Evolutionary conservation across 2,797 vertebrate genomes (phyloP).

Genomic region (Phaenicophaeus curvirostris): DNA sequence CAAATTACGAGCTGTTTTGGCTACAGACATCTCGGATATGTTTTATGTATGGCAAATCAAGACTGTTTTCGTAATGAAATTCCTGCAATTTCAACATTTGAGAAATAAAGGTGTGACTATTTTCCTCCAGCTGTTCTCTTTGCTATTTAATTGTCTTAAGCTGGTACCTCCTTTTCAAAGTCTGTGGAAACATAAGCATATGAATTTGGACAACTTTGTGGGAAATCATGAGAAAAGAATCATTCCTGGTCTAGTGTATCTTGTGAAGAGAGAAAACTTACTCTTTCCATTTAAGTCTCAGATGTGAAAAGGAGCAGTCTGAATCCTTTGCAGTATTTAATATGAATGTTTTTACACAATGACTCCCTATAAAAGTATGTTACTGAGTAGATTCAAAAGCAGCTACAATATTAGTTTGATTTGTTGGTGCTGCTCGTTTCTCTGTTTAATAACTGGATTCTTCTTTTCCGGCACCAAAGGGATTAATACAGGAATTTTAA

Average conservation of each 20-base stretch:
- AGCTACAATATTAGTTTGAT: not conserved
- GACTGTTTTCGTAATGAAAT: not conserved
- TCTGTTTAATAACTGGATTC: not conserved
- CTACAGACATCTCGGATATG: not conserved
- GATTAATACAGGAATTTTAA: not conserved
- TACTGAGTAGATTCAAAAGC: not conserved
- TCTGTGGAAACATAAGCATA: not conserved
- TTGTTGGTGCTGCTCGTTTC: not conserved
- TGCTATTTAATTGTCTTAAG: not conserved
- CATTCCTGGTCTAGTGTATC: not conserved
- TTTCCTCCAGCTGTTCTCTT: not conserved
- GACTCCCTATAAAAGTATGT: not conserved
- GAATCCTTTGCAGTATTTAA: not conserved
- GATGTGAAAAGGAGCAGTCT: not conserved
- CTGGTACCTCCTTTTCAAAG: not conserved
- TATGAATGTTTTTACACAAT: not conserved
- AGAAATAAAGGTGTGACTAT: not conserved
- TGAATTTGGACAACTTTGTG: rapidly evolving
- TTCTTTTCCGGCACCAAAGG: not conserved
- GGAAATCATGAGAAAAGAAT: not conserved
- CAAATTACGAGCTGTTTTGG: not conserved
- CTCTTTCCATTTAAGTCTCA: not conserved
- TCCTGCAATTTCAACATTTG: not conserved
- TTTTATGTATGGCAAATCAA: not conserved
- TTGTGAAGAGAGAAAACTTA: not conserved